Percentiles rank a stretch among this genome's conserved stretches.
Conservation (phyloP, 2,797 vertebrate species). For the Scomberomorus guttatus region DNA sequence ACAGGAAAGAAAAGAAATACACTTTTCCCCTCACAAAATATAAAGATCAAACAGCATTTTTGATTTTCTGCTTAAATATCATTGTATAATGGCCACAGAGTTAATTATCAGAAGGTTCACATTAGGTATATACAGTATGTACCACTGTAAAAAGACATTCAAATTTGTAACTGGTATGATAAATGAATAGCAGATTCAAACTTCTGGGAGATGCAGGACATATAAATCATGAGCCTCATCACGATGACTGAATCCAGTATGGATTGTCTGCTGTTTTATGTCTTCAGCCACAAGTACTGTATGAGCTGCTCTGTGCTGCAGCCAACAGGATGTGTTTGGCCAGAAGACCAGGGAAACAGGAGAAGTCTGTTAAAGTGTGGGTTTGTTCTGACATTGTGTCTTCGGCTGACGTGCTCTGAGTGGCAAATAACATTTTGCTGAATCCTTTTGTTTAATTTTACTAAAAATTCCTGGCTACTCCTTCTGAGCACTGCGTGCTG, state of each 20-base stretch:
- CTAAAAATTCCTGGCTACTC: not conserved
- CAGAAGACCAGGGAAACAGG: not conserved
- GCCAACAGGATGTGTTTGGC: constrained; percentile 6
- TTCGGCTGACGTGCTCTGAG: not conserved
- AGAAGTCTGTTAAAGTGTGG: not conserved
- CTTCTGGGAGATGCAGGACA: constrained; percentile 23
- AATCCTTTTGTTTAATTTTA: not conserved
- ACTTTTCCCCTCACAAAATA: constrained; percentile 6
- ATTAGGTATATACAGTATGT: constrained; percentile 1
- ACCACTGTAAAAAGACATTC: constrained; percentile 12
- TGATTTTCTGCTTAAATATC: constrained; percentile 16
- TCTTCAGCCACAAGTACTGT: not conserved
- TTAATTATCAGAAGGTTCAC: constrained; percentile 20
- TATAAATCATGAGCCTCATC: constrained; percentile 27
- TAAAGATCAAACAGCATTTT: constrained; percentile 33
- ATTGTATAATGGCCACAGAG: not conserved
- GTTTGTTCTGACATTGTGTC: not conserved
- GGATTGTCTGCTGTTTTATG: constrained; percentile 9
- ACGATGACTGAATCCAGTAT: constrained; percentile 25
- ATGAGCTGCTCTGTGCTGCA: not conserved
- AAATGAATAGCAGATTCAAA: not conserved
- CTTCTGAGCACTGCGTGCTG: not conserved
- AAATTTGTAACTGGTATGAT: not conserved
- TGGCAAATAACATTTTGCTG: not conserved
- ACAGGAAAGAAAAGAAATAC: not conserved